Base-by-base conservation (phyloP, 2,797 vertebrate genomes). In the Gadopsis marmoratus region DNA sequence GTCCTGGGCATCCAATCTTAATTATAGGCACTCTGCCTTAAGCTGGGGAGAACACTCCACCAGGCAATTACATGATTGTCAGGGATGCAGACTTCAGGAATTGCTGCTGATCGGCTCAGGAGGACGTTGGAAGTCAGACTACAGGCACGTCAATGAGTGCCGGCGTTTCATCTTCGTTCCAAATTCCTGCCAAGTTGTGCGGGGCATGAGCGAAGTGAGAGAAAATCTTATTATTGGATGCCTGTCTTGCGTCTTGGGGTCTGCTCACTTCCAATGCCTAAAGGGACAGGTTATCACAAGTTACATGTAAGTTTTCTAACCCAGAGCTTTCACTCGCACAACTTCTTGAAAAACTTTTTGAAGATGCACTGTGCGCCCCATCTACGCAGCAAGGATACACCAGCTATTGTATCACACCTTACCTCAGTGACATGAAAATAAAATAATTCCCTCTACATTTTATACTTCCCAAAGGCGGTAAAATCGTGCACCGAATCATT, bases 1-100 rank as follows among this genome's bases (percentile, higher is more conserved):
- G 88, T 89, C 89, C 76, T 72, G 81, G 80, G 89, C 88, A 86
- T 95, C 93, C 93, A 94, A 86, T 94, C 92, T 95, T 95, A 96
- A 96, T 95, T 95, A 95, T 92, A 91, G 88, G 80, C 74, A 31
- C 79, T 89, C 85, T 86, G 89, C 85, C 84, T 86, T 83, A 87
- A 90, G 90, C 90, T 88, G 88, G 78, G 76, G 87, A 88, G 83
- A 90, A 82, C 56, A 72, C 81, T 92, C 91, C 70, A 88, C 56
- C 78, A 90, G 89, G 88, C 92, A 93, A 93, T 93, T 93, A 92
- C 88, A 78, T 11, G 37, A 39, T 70, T 85, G 87, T 89, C 88
- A 86, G 76, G 45, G 73, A 91, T 82, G 81, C 69, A 78, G 56
- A 86, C 87, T 81, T 80, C 65, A 80, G 78, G 73, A 88, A 65